These are phyloP conservation scores for Anticlea derivata DNA, from an alignment of 2,888 invertebrate genomes.

Conservation along the genomic window DNA sequence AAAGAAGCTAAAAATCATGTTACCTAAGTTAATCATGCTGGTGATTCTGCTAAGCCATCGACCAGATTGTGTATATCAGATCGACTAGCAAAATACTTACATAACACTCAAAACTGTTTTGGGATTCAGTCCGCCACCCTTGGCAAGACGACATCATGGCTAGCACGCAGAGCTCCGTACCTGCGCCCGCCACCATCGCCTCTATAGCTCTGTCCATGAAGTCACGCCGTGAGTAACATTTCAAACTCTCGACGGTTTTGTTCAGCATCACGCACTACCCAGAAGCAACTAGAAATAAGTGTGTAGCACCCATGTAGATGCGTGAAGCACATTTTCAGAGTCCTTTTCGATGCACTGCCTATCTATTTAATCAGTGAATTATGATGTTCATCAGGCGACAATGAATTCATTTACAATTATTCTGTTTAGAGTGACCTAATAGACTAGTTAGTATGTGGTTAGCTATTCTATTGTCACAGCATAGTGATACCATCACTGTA, in stretches of 20 bases:
- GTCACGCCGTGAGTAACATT: slow-evolving; percentile 69
- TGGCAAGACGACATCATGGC: slow-evolving; percentile 22
- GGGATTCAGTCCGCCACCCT: slow-evolving; percentile 29
- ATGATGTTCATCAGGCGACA: background rate
- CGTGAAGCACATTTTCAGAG: slow-evolving; percentile 1
- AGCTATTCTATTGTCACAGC: slow-evolving; percentile 12
- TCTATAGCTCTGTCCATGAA: slow-evolving; percentile 74
- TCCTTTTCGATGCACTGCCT: background rate
- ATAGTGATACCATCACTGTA: slow-evolving; percentile 14
- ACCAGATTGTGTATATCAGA: background rate
- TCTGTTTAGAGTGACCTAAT: slow-evolving; percentile 7
- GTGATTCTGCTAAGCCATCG: too few relatives aligned
- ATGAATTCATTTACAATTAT: slow-evolving; percentile 4
- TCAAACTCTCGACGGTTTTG: background rate
- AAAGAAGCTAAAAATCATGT: too few relatives aligned
- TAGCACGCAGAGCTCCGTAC: slow-evolving; percentile 34
- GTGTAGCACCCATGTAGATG: too few relatives aligned
- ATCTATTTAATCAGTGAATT: background rate
- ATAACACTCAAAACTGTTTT: slow-evolving; percentile 20
- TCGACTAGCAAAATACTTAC: background rate
- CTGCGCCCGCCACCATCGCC: slow-evolving; percentile 58
- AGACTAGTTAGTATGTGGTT: slow-evolving; percentile 8
- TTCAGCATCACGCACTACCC: background rate
- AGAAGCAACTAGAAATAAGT: too few relatives aligned
- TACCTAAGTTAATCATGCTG: too few relatives aligned